Percentiles rank a stretch among this genome's conserved stretches.
These are phyloP conservation scores for Bedellia somnulentella DNA, from an alignment of 2,888 invertebrate genomes.

Conservation along the genomic window DNA sequence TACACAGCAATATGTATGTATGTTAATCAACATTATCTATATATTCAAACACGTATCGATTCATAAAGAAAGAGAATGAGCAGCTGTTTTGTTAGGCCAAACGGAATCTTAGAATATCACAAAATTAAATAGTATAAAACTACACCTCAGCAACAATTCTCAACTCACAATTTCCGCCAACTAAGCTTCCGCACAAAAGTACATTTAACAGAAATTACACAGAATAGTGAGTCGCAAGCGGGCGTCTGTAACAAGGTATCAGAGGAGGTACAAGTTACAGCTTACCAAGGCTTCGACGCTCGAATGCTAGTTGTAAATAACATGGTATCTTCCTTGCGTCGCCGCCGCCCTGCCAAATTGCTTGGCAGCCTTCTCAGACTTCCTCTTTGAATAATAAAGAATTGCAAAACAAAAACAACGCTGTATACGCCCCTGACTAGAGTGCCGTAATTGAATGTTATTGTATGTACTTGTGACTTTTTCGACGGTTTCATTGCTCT, in stretches of 20 bases:
- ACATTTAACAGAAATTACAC: too few species aligned
- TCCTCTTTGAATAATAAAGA: conserved; percentile 50
- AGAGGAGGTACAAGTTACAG: conserved; percentile 50
- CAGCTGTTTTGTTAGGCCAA: too few species aligned
- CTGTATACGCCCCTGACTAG: conserved; percentile 16
- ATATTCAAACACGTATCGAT: too few species aligned
- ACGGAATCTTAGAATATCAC: too few species aligned
- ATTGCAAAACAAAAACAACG: conserved; percentile 36
- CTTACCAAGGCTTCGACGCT: conserved; percentile 18
- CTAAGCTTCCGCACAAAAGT: too few species aligned
- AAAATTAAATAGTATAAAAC: too few species aligned
- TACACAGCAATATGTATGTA: too few species aligned
- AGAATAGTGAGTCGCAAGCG: background rate
- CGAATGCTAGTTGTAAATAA: conserved; percentile 48
- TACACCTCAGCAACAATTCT: too few species aligned
- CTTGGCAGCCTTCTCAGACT: conserved; percentile 52
- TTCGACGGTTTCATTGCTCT: background rate
- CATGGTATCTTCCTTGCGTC: conserved; percentile 37
- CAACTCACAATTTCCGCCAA: too few species aligned
- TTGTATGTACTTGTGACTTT: conserved; percentile 1
- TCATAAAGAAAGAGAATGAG: too few species aligned
- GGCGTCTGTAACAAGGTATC: conserved; percentile 32
- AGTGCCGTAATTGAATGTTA: conserved; percentile 2
- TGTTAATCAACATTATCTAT: too few species aligned
- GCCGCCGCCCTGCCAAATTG: conserved; percentile 42